Percentiles rank a stretch among this genome's conserved stretches.
Conservation (phyloP, 2,113 vertebrate species). For the Syrmaticus mikado region DNA sequence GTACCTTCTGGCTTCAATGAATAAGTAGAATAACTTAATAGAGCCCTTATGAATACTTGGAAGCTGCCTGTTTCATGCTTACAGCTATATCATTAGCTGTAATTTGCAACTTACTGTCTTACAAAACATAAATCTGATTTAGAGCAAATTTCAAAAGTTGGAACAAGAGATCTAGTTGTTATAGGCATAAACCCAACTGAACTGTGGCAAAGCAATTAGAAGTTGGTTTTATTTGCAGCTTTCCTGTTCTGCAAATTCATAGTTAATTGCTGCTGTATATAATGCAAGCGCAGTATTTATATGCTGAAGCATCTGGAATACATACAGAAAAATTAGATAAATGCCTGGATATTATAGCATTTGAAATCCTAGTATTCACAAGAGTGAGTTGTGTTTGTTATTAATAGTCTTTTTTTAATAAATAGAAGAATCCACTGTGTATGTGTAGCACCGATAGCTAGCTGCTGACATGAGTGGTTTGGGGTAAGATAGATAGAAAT, state of each 20-base stretch:
- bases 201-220: neutral
- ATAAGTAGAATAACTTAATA: neutral
- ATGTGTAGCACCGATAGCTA: neutral
- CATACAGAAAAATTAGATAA: neutral
- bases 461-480: neutral
- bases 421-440: neutral
- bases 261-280: neutral
- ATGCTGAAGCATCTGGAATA: neutral
- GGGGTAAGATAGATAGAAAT: neutral
- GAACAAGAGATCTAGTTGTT: neutral
- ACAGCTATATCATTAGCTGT: neutral
- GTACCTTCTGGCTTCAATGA: neutral
- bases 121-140: neutral
- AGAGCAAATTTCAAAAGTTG: neutral
- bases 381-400: neutral
- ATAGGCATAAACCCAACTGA: neutral
- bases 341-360: neutral
- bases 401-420: neutral
- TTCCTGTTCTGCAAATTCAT: neutral
- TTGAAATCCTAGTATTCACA: neutral
- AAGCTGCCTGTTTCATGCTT: neutral
- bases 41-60: neutral
- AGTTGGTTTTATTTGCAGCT: constrained; percentile 44
- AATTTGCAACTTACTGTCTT: neutral
- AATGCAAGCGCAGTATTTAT: neutral